A percentile compares a stretch with the other conserved stretches of the same genome.
phyloP scores from a whole-genome alignment of 2,113 vertebrate genomes.

The Cyrtonyx montezumae region DNA sequence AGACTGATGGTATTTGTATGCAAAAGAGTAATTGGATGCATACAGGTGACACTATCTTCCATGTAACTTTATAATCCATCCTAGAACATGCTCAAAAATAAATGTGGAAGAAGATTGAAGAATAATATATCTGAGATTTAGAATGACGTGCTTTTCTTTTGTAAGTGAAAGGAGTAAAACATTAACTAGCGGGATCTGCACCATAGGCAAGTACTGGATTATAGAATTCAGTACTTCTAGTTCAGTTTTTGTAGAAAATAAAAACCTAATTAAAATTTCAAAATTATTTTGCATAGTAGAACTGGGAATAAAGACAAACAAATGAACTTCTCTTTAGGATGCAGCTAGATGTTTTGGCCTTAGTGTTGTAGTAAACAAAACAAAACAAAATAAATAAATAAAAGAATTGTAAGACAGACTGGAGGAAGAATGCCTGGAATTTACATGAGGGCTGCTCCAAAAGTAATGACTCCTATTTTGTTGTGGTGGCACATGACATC shows the following conservation, averaged over 20 bases:
- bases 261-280: background rate
- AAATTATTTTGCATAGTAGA: background rate
- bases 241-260: background rate
- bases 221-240: background rate
- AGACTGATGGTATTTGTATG: rapidly evolving
- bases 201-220: background rate
- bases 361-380: background rate
- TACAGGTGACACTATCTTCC: background rate
- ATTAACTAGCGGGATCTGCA: background rate
- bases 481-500: too few relatives aligned
- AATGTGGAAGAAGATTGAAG: background rate
- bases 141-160: background rate
- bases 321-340: background rate
- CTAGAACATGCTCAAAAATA: background rate
- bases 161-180: background rate
- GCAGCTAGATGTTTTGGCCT: background rate
- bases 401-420: background rate
- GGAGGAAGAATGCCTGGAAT: background rate
- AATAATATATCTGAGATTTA: background rate
- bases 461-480: too few relatives aligned
- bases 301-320: background rate
- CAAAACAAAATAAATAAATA: background rate
- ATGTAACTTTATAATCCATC: background rate
- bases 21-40: background rate
- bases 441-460: background rate